Conservation (phyloP, 1,140 invertebrate genomes). For the Plutomurus gul region DNA sequence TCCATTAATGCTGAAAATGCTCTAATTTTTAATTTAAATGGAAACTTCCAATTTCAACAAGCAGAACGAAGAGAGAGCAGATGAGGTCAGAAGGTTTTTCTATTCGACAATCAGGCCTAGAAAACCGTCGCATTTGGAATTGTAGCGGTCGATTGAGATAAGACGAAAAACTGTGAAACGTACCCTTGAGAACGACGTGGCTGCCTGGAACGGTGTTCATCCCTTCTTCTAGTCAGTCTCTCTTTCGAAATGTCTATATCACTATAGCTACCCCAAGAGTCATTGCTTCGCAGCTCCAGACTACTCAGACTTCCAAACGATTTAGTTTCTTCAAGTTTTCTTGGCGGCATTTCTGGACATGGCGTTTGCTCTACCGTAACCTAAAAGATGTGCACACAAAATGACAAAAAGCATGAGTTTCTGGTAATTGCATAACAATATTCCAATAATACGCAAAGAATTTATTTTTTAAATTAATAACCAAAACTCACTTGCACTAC, state of each 20-base stretch:
- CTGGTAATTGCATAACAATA: neutral
- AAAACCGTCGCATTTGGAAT: too few relatives aligned
- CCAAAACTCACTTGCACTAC: conserved; percentile 68
- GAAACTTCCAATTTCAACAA: too few relatives aligned
- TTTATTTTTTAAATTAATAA: neutral
- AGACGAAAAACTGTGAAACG: too few relatives aligned
- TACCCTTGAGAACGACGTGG: conserved; percentile 49
- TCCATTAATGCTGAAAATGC: too few relatives aligned
- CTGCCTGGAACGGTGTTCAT: conserved; percentile 49
- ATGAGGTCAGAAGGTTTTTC: too few relatives aligned
- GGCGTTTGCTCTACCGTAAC: conserved; percentile 51
- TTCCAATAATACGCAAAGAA: neutral
- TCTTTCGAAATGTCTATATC: conserved; percentile 46
- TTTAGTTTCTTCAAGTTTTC: conserved; percentile 50
- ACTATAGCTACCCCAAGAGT: conserved; percentile 44
- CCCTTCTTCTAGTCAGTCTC: conserved; percentile 44
- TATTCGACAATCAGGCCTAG: too few relatives aligned
- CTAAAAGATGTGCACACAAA: conserved; percentile 17
- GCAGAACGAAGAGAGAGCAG: too few relatives aligned
- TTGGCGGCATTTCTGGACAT: conserved; percentile 35
- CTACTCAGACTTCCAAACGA: conserved; percentile 51
- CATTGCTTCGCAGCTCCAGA: conserved; percentile 45
- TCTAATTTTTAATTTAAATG: too few relatives aligned
- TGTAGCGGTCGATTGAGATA: too few relatives aligned
- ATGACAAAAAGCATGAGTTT: neutral